These are phyloP conservation scores for Drosophila orena DNA, from an alignment of 1,140 invertebrate genomes.

Conservation along the genomic window DNA sequence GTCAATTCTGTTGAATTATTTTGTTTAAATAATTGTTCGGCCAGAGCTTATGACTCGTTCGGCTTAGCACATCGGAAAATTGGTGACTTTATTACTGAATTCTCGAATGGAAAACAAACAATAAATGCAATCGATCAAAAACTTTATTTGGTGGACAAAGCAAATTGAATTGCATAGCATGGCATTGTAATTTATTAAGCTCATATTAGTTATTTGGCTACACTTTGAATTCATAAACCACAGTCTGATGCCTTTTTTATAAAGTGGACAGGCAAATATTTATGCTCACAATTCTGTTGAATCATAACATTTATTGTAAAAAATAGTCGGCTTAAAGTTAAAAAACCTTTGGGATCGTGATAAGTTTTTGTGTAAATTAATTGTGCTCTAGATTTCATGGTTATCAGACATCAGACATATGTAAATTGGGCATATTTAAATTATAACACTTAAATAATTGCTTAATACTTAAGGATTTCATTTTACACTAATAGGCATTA, in stretches of 20 bases:
- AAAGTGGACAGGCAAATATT: conserved; percentile 1
- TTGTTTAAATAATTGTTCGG: conserved; percentile 50
- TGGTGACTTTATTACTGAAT: conserved; percentile 45
- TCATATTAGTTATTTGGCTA: conserved; percentile 23
- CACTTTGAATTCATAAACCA: not conserved
- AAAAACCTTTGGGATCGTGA: no score
- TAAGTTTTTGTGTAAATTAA: no score
- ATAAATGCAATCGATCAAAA: conserved; percentile 22
- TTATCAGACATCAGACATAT: no score
- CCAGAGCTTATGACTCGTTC: conserved; percentile 30
- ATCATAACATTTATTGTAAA: not conserved
- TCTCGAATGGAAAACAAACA: conserved; percentile 28
- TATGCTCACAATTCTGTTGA: conserved; percentile 1
- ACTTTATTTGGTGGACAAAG: conserved; percentile 16
- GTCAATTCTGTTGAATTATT: conserved; percentile 49
- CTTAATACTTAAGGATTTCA: no score
- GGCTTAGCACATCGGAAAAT: conserved; percentile 30
- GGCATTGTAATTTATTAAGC: conserved; percentile 18
- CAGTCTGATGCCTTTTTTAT: not conserved
- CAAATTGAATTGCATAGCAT: conserved; percentile 12
- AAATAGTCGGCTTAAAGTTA: not conserved
- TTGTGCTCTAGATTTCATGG: no score
- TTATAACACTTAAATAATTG: no score
- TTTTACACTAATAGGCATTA: not conserved
- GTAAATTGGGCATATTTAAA: no score